Percentiles rank a stretch among this genome's conserved stretches.
Conservation (phyloP, 2,888 invertebrate species). For the Ennomos erosarius region DNA sequence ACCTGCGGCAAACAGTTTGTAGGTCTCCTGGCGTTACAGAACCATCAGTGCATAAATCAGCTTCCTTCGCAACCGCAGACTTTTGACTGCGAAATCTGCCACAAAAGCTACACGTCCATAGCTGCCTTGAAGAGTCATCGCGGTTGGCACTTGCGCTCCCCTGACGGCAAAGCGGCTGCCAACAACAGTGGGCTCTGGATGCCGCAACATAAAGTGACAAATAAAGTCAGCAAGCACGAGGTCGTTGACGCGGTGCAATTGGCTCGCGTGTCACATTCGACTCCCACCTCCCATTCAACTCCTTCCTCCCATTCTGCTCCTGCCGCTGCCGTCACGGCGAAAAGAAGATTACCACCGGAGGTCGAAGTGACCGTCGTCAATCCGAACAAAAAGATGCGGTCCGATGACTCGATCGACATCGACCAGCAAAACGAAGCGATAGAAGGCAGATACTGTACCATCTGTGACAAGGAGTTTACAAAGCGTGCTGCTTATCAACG, state of each 20-base stretch:
- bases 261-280: constrained; percentile 58
- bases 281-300: constrained; percentile 60
- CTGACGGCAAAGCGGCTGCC: constrained; percentile 81
- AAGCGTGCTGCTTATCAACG: constrained; percentile 86
- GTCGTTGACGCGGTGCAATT: constrained; percentile 68
- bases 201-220: constrained; percentile 82
- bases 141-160: constrained; percentile 88
- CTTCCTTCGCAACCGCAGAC: constrained; percentile 67
- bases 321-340: constrained; percentile 54
- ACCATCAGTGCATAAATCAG: constrained; percentile 83
- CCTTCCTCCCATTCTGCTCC: constrained; percentile 56
- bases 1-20: constrained; percentile 84
- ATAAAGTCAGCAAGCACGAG: constrained; percentile 80
- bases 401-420: constrained; percentile 75
- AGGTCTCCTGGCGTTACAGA: constrained; percentile 79
- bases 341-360: constrained; percentile 78
- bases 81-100: constrained; percentile 87
- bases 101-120: constrained; percentile 87
- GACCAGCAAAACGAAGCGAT: constrained; percentile 72
- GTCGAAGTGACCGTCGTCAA: constrained; percentile 82
- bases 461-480: constrained; percentile 87
- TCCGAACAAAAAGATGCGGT: constrained; percentile 78
- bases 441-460: constrained; percentile 84
- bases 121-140: constrained; percentile 88
- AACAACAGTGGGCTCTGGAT: constrained; percentile 82